Evolutionary conservation across 2,888 invertebrate species (phyloP), one percentile per base, ranked within the genome.

Genomic region (Notodonta dromedarius): DNA sequence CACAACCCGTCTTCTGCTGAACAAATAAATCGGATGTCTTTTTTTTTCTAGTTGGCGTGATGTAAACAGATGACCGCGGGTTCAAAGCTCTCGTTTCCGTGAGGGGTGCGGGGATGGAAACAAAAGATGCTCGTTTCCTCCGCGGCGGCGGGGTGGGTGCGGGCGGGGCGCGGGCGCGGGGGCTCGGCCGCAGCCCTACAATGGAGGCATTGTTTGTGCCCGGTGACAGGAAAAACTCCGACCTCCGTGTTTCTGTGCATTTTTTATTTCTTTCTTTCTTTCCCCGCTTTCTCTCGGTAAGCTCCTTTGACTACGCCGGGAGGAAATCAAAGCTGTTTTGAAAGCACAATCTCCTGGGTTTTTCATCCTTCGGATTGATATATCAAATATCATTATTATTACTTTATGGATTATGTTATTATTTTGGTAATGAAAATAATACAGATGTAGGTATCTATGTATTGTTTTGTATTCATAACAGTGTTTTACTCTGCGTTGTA

Each of bases 161-260:
- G 73, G 74, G 74, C 76, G 74, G 76, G 69, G 69, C 64, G 70
- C 62, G 77, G 52, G 32, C 52, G 32, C 52, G 11, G 52, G 52
- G 54, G 73, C 74, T 73, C 76, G 73, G 72, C 74, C 78, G 74
- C 74, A 77, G 76, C 73, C 76, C 82, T 83, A 93, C 92, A 92
- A 91, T 92, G 77, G 89, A 85, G 83, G 85, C 88, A 93, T 93
- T 93, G 93, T 93, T 93, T 93, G 91, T 92, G 88, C 89, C 89
- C 92, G 91, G 91, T 92, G 93, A 92, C 93, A 91, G 93, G 93
- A 93, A 93, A 93, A 93, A 92, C 93, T 91, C 90, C 92, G 87
- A 93, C 93, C 93, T 91, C 93, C 89, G 90, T 92, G 91, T 91
- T 91, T 90, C 91, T 90, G 87, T 91, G 90, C 90, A 89, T 91